Evolutionary conservation across 2,113 vertebrate species (phyloP), one percentile per base, ranked within the genome.

Genomic region (Argyrosomus japonicus): DNA sequence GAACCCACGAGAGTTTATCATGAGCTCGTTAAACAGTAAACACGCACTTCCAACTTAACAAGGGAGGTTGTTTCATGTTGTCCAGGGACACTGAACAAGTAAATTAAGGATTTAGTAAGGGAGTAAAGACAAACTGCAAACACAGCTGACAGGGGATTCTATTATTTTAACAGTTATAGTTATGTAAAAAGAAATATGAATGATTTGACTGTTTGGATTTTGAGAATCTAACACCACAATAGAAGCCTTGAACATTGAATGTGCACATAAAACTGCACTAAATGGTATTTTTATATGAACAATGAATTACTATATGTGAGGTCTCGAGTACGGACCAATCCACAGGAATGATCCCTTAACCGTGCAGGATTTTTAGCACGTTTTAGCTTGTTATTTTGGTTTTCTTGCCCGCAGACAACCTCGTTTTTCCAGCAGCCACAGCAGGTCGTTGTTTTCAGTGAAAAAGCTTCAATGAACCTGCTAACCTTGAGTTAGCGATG

Each of bases 1-100:
- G 36, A 51, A 60, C 63, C 68, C 68, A 43, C 0, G 11, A 61
- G 56, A 76, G 47, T 77, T 77, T 45, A 45, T 45, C 32, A 23
- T 11, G 9, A 27, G 18, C 43, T 51, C 62, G 57, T 25, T 79
- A 69, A 85, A 27, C 63, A 36, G 62, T 63, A 63, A 76, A 79
- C 45, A 53, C 72, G 47, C 36, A 27, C 64, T 70, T 85, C 58
- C 27, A 71, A 60, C 53, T 45, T 21, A n/a, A 83, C 57, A 17
- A 23, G 47, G 36, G 64, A 80, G 27, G 0, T 58, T 48, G 65
- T 68, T 77, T 61, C 40, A 23, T 67, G 58, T 68, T 9, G 53
- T 8, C 21, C 7, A 47, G 61, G 29, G 62, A 87, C 10, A 54
- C 32, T n/a, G 7, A 6, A 23, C 17, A 23, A 75, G 40, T 40